Evolutionary conservation across 2,797 vertebrate genomes (phyloP).

Genomic region (Craterocephalus amniculus): DNA sequence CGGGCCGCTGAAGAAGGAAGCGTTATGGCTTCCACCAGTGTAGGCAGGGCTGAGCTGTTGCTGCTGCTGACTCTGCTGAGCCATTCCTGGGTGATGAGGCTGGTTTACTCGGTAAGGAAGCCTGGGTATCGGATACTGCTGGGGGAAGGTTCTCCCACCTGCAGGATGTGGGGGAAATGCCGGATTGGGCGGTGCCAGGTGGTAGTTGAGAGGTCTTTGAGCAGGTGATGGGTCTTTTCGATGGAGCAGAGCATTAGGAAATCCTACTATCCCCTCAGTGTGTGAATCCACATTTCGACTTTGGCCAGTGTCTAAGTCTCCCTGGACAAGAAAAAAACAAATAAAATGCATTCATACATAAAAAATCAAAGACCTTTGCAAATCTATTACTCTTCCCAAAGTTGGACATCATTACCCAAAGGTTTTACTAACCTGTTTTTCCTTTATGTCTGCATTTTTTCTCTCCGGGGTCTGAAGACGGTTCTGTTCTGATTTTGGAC

Average conservation of each 20-base stretch:
- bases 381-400: neutral
- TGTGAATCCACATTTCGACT: slow-evolving; percentile 91
- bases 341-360: neutral
- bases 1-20: slow-evolving; percentile 89
- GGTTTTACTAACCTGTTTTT: slow-evolving; percentile 88
- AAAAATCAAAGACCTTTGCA: neutral
- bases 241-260: slow-evolving; percentile 88
- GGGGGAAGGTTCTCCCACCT: slow-evolving; percentile 81
- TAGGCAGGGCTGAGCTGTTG: slow-evolving; percentile 82
- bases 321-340: slow-evolving; percentile 74
- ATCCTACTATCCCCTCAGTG: slow-evolving; percentile 80
- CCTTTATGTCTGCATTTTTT: slow-evolving; percentile 88
- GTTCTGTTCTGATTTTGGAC: slow-evolving; percentile 89
- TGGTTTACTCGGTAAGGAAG: slow-evolving; percentile 86
- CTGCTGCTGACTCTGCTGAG: slow-evolving; percentile 81
- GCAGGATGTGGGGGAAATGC: slow-evolving; percentile 83
- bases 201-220: slow-evolving; percentile 91
- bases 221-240: slow-evolving; percentile 91
- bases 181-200: slow-evolving; percentile 89
- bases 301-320: slow-evolving; percentile 89
- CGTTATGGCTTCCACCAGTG: slow-evolving; percentile 82
- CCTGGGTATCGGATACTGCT: slow-evolving; percentile 88
- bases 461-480: slow-evolving; percentile 95
- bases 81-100: slow-evolving; percentile 80
- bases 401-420: too few relatives aligned